Percentiles rank a stretch among this genome's conserved stretches.
Evolutionary conservation across 2,113 vertebrate species (phyloP).

Genomic region (Takifugu flavidus): DNA sequence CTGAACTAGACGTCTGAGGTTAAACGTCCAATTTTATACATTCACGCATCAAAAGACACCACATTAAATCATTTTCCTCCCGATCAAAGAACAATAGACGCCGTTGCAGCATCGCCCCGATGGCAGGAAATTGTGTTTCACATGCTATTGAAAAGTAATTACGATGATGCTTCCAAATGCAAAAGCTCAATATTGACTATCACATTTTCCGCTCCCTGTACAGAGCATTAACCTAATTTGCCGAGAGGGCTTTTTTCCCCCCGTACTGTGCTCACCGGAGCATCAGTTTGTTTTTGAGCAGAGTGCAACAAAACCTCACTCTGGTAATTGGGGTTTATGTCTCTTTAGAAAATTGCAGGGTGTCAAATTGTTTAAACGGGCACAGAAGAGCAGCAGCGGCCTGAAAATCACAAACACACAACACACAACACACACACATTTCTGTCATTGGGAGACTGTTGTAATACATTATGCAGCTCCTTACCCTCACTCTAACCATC

Average conservation of each 20-base stretch:
- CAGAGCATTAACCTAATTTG: constrained; percentile 16
- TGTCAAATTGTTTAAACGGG: constrained; percentile 23
- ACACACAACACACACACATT: too few relatives aligned
- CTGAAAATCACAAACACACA: constrained; percentile 27
- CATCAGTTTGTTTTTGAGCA: constrained; percentile 15
- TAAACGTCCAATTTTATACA: too few relatives aligned
- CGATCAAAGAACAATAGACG: too few relatives aligned
- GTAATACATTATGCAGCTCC: too few relatives aligned
- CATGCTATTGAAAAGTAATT: constrained; percentile 10
- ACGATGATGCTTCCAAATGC: background rate
- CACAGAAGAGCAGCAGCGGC: constrained; percentile 10
- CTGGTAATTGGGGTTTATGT: constrained; percentile 43
- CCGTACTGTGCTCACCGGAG: constrained; percentile 1
- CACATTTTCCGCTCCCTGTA: constrained; percentile 12
- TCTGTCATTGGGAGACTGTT: too few relatives aligned
- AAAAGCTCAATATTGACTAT: constrained; percentile 30
- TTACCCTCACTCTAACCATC: too few relatives aligned
- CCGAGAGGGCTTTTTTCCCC: background rate
- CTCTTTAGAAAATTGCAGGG: constrained; percentile 46
- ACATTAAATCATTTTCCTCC: too few relatives aligned
- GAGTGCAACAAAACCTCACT: constrained; percentile 32
- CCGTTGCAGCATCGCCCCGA: too few relatives aligned
- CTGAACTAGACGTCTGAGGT: too few relatives aligned
- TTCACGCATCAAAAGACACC: too few relatives aligned
- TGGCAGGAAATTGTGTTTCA: too few relatives aligned